Evolutionary conservation across 2,888 invertebrate species (phyloP), one percentile per base, ranked within the genome.

Genomic region (Amphipyra berbera): DNA sequence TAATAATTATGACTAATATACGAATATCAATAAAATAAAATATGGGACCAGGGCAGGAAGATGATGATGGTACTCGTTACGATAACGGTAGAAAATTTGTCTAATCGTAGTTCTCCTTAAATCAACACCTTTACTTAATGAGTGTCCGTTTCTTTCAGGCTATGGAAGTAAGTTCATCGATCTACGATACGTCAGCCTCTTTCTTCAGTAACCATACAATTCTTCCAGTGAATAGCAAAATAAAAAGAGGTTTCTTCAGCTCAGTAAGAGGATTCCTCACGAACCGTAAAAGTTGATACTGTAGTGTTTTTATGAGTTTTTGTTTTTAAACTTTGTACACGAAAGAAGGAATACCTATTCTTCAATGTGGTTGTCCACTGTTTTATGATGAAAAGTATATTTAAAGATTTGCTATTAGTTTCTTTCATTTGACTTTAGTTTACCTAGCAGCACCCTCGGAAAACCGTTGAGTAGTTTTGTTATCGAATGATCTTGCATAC

Each of bases 141-240:
- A 33, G 6, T 33, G 10, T 37, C 3, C 10, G 9, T 37, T 37
- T 73, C 50, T 82, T 79, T 21, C 84, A 94, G 94, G 90, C 86
- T 33, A 75, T 91, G 46, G 92, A 93, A 71, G 82, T 94, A 72
- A 83, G 83, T 35, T 94, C 94, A 0, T 91, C 93, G 0, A 75
- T 94, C 8, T 94, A 90, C 76, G 94, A 93, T 55, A 94, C 94
- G 0, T 89, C 94, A 0, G 89, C 83, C 0, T 94, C 94, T 0
- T 94, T 92, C 79, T 93, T 89, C 81, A 93, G 88, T 61, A 88
- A 90, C 66, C 94, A 94, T 79, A 83, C 88, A 1, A 82, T 91
- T 12, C 69, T 83, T 15, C 90, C 89, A 6, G 53, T 83, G 1
- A 88, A 81, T 66, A 84, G 74, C 59, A 91, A 88, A 79, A 87